Conservation (phyloP, 1,140 invertebrate genomes). For the Branchinecta lindahli region DNA sequence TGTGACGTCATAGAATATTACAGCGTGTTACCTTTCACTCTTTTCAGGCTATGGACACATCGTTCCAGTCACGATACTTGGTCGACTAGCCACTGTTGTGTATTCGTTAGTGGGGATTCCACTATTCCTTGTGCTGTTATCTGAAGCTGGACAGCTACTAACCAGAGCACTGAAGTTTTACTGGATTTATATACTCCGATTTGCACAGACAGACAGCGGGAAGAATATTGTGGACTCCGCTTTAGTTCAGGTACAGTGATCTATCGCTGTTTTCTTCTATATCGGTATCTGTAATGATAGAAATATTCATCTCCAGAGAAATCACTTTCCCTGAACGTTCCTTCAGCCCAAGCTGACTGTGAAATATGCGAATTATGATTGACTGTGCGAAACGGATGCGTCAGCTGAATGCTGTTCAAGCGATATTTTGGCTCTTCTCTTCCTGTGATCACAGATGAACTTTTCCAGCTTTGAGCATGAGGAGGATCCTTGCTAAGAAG, state of each 20-base stretch:
- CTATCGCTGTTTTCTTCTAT: too few species aligned
- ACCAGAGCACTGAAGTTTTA: conserved; percentile 79
- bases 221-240: conserved; percentile 52
- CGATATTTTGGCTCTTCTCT: too few species aligned
- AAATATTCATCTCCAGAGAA: too few species aligned
- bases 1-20: too few species aligned
- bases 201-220: conserved; percentile 72
- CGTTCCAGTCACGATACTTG: conserved; percentile 63
- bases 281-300: background rate
- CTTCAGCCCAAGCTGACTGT: too few species aligned
- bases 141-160: conserved; percentile 84
- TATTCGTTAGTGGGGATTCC: conserved; percentile 93
- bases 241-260: conserved; percentile 53
- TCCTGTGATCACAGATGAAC: too few species aligned
- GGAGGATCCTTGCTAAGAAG: too few species aligned
- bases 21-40: conserved; percentile 18
- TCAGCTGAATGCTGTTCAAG: too few species aligned
- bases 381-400: too few species aligned
- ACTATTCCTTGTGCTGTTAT: conserved; percentile 69
- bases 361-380: too few species aligned
- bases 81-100: conserved; percentile 69
- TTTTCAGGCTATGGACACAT: conserved; percentile 84
- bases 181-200: conserved; percentile 72
- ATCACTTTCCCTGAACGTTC: too few species aligned
- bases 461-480: too few species aligned